Evolutionary conservation across 2,797 vertebrate species (phyloP).

Genomic region (Manis crassicaudata): DNA sequence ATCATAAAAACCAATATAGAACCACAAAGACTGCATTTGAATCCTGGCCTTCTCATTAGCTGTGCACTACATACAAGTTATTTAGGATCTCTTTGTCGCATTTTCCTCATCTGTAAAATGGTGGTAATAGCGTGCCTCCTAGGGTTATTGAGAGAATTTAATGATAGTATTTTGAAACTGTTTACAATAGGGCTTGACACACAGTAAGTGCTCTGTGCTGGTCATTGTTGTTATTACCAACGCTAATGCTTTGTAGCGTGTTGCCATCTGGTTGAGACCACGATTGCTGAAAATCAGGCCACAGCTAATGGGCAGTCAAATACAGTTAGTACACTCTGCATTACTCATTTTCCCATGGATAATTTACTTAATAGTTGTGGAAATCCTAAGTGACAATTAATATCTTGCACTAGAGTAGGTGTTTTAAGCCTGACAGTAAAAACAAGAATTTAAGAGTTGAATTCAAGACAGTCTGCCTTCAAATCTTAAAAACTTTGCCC

Average conservation of each 20-base stretch:
- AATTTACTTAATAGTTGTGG: background rate
- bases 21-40: background rate
- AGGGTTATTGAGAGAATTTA: background rate
- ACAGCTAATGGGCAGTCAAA: background rate
- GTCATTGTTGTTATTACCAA: background rate
- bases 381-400: constrained; percentile 13
- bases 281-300: background rate
- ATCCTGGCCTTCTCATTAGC: background rate
- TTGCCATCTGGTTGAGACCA: background rate
- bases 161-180: background rate
- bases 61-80: background rate
- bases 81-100: background rate
- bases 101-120: background rate
- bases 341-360: background rate
- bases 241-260: background rate
- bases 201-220: background rate
- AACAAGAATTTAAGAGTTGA: background rate
- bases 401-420: background rate
- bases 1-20: background rate
- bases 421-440: background rate
- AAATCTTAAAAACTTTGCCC: background rate
- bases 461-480: background rate
- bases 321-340: background rate
- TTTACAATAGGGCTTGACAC: background rate
- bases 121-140: background rate